phyloP scores from a whole-genome alignment of 2,888 invertebrate species.

The Galerucella pusilla region DNA sequence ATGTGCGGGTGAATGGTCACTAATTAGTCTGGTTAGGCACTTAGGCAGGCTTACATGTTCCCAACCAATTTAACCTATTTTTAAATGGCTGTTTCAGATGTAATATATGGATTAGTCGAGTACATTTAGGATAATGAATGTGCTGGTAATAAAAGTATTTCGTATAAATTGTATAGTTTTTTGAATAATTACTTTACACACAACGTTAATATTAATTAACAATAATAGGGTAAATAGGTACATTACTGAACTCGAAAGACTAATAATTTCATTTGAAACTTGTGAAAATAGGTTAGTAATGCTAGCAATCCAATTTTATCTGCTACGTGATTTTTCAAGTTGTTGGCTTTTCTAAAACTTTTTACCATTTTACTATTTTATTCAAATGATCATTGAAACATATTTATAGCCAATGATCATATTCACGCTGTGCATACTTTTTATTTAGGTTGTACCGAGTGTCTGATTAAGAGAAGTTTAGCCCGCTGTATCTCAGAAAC shows the following conservation, averaged over 20 bases:
- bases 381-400: slow-evolving; percentile 15
- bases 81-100: not conserved
- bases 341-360: too few species aligned
- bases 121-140: not conserved
- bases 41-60: not conserved
- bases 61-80: not conserved
- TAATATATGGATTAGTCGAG: not conserved
- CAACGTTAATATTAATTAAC: too few species aligned
- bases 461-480: too few species aligned
- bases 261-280: too few species aligned
- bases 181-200: not conserved
- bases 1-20: not conserved
- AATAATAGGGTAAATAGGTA: too few species aligned
- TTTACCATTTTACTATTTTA: not conserved
- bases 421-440: not conserved
- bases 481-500: too few species aligned
- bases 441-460: not conserved
- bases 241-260: too few species aligned
- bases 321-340: too few species aligned
- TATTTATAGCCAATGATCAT: slow-evolving; percentile 7
- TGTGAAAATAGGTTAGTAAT: too few species aligned
- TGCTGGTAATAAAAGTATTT: not conserved
- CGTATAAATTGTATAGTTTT: not conserved
- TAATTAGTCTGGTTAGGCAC: not conserved
- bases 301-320: too few species aligned